Percentiles rank a stretch among this genome's conserved stretches.
These are phyloP conservation scores for Leucopsar rothschildi DNA, from an alignment of 2,113 vertebrate species.

Conservation along the genomic window DNA sequence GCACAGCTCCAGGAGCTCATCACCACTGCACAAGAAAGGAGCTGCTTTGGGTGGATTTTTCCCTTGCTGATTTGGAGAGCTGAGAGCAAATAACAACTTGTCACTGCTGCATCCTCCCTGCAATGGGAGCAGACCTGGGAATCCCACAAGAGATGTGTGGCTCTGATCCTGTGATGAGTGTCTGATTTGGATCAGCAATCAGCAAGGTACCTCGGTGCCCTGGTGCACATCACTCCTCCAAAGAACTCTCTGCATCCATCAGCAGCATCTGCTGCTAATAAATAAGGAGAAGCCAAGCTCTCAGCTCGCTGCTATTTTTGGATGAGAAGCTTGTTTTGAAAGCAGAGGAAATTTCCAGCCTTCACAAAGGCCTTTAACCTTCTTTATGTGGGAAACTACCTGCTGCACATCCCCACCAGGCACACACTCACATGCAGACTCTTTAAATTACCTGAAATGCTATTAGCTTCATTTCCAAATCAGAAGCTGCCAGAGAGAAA, in stretches of 20 bases:
- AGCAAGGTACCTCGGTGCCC: not conserved
- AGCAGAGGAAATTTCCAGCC: slow-evolving; percentile 53
- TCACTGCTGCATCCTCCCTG: not conserved
- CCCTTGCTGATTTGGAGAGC: not conserved
- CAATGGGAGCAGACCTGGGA: not conserved
- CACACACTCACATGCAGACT: not conserved
- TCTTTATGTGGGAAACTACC: not conserved
- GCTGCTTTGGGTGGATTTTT: not conserved
- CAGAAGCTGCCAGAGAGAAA: not conserved
- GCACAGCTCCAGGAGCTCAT: not conserved
- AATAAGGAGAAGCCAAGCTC: slow-evolving; percentile 40
- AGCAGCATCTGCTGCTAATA: slow-evolving; percentile 50
- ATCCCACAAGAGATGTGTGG: not conserved
- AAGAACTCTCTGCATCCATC: not conserved
- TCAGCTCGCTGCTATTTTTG: slow-evolving; percentile 45
- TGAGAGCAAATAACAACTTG: not conserved
- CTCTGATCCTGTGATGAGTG: not conserved
- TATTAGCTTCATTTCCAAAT: slow-evolving; percentile 1
- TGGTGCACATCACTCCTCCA: not conserved
- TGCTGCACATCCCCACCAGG: not conserved
- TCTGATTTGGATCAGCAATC: not conserved
- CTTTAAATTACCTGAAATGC: not conserved
- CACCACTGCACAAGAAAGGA: not conserved
- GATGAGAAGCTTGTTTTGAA: slow-evolving; percentile 27
- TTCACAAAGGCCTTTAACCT: not conserved